These are phyloP conservation scores for Drosophila tani DNA, from an alignment of 1,140 invertebrate genomes.

Conservation along the genomic window DNA sequence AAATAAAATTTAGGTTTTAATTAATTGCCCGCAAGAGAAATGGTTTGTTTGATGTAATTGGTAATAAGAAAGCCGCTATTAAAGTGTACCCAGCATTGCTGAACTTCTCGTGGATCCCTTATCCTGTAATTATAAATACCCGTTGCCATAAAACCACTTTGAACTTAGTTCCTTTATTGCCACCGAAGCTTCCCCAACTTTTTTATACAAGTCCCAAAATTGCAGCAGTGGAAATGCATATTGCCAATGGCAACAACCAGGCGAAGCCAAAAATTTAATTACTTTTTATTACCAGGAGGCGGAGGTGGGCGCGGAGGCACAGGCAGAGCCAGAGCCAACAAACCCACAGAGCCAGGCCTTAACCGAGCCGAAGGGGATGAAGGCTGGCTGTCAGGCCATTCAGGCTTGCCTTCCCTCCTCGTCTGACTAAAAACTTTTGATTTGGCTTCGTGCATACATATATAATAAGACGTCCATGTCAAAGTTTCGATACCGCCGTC, in stretches of 20 bases:
- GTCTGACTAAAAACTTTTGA: slow-evolving; percentile 60
- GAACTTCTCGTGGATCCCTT: slow-evolving; percentile 8
- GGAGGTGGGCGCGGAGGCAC: background rate
- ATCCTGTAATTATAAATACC: slow-evolving; percentile 28
- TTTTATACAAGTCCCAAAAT: slow-evolving; percentile 29
- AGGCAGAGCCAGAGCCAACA: slow-evolving; percentile 36
- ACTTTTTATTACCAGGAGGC: slow-evolving; percentile 66
- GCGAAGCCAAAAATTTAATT: slow-evolving; percentile 70
- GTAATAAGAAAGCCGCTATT: background rate
- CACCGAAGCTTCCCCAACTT: background rate
- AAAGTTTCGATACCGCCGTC: slow-evolving; percentile 47
- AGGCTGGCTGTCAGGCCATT: slow-evolving; percentile 38
- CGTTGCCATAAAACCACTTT: slow-evolving; percentile 35
- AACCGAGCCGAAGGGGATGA: slow-evolving; percentile 29
- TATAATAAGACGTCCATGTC: slow-evolving; percentile 75
- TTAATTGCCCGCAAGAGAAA: background rate
- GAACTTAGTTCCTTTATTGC: slow-evolving; percentile 33
- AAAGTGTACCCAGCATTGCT: background rate
- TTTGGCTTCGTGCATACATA: slow-evolving; percentile 67
- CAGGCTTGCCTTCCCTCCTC: slow-evolving; percentile 2
- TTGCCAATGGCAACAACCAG: slow-evolving; percentile 49
- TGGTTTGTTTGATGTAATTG: slow-evolving; percentile 9
- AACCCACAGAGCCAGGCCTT: slow-evolving; percentile 8
- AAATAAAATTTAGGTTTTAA: background rate
- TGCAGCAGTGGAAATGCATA: slow-evolving; percentile 47